Conservation (phyloP, 2,113 vertebrate genomes). For the Callochromis pleurospilus region DNA sequence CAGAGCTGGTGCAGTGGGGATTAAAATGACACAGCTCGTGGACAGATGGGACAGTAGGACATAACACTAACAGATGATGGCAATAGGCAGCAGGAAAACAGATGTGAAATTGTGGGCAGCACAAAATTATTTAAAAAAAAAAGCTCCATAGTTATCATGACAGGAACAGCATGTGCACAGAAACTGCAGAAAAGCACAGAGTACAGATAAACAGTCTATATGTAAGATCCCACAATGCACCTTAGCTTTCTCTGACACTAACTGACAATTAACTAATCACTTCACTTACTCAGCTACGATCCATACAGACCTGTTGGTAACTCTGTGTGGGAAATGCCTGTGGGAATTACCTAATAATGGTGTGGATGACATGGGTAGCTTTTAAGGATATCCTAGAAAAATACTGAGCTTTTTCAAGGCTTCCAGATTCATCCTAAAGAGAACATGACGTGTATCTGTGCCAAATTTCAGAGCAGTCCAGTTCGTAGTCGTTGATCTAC, state of each 20-base stretch:
- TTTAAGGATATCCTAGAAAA: neutral
- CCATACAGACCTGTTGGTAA: neutral
- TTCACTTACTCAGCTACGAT: neutral
- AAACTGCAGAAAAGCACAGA: neutral
- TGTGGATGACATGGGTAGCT: neutral
- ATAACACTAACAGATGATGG: constrained; percentile 32
- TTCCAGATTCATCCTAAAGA: neutral
- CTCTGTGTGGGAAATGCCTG: neutral
- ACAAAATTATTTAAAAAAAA: neutral
- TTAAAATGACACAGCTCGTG: constrained; percentile 22
- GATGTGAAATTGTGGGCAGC: constrained; percentile 13
- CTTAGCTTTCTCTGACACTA: neutral
- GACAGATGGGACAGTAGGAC: constrained; percentile 39
- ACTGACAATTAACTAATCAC: neutral
- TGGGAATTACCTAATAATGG: neutral
- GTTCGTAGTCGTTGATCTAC: neutral
- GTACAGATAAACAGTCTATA: neutral
- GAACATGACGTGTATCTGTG: neutral
- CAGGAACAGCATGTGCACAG: neutral
- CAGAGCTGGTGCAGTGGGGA: neutral
- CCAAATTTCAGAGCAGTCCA: neutral
- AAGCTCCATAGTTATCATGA: constrained; percentile 3
- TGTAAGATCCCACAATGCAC: neutral
- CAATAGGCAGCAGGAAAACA: constrained; percentile 23
- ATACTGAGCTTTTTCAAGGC: neutral